These are phyloP conservation scores for Tauraco erythrolophus DNA, from an alignment of 2,113 vertebrate genomes.

Conservation along the genomic window DNA sequence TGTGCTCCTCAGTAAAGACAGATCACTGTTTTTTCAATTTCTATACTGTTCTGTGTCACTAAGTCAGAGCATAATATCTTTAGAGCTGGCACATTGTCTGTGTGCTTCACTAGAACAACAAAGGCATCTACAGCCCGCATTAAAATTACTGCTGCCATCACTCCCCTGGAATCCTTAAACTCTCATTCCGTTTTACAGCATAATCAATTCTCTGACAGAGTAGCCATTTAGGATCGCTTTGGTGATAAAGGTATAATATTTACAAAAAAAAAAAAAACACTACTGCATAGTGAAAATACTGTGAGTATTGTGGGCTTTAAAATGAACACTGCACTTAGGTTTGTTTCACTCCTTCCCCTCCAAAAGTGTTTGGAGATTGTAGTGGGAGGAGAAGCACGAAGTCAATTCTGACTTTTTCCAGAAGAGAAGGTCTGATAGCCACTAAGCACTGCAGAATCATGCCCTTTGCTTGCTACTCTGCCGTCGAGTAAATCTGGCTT, in stretches of 20 bases:
- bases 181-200: background rate
- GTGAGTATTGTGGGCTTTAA: background rate
- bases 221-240: background rate
- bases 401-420: rapidly evolving
- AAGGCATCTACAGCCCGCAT: background rate
- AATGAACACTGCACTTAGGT: background rate
- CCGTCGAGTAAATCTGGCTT: background rate
- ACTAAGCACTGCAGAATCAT: background rate
- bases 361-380: background rate
- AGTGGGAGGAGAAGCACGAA: background rate
- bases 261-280: too few relatives aligned
- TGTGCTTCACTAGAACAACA: background rate
- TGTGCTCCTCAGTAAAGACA: background rate
- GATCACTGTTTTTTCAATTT: background rate
- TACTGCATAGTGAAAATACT: background rate
- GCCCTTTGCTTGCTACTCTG: background rate
- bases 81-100: background rate
- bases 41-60: background rate
- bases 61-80: background rate
- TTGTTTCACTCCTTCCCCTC: background rate
- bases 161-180: background rate
- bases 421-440: background rate
- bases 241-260: background rate
- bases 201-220: rapidly evolving
- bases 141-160: background rate